phyloP scores from a whole-genome alignment of 2,113 vertebrate genomes.

The Alces alces region DNA sequence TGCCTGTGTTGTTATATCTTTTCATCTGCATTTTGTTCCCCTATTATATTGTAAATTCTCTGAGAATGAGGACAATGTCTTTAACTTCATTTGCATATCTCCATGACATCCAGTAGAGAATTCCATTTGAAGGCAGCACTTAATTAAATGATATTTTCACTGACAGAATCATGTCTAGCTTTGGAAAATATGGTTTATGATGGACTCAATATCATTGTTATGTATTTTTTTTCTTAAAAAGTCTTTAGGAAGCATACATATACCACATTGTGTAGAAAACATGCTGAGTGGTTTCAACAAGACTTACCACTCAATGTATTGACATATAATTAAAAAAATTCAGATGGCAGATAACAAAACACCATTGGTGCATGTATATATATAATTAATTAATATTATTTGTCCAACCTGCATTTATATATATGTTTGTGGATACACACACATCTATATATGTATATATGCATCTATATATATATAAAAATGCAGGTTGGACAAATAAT shows the following conservation, averaged over 20 bases:
- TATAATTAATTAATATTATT: not conserved
- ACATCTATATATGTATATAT: not conserved
- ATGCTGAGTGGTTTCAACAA: not conserved
- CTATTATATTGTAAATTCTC: conserved; percentile 73
- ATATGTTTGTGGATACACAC: not conserved
- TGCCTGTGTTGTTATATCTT: conserved; percentile 67
- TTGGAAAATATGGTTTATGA: not conserved
- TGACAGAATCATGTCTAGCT: conserved; percentile 57
- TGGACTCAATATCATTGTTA: not conserved
- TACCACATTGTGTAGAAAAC: not conserved
- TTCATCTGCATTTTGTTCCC: conserved; percentile 65
- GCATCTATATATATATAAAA: not conserved
- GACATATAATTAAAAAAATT: not conserved
- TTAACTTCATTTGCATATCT: conserved; percentile 70
- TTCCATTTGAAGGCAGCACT: conserved; percentile 55
- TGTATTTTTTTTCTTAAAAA: not conserved
- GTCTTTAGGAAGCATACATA: not conserved
- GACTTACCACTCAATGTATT: not conserved
- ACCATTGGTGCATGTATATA: not conserved
- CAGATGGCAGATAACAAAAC: not conserved
- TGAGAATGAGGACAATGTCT: conserved; percentile 67
- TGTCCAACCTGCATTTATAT: not conserved
- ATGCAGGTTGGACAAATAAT: not conserved
- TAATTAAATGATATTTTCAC: conserved; percentile 68
- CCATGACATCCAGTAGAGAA: conserved; percentile 66